Conservation (phyloP, 2,888 invertebrate species). For the Luperina testacea region DNA sequence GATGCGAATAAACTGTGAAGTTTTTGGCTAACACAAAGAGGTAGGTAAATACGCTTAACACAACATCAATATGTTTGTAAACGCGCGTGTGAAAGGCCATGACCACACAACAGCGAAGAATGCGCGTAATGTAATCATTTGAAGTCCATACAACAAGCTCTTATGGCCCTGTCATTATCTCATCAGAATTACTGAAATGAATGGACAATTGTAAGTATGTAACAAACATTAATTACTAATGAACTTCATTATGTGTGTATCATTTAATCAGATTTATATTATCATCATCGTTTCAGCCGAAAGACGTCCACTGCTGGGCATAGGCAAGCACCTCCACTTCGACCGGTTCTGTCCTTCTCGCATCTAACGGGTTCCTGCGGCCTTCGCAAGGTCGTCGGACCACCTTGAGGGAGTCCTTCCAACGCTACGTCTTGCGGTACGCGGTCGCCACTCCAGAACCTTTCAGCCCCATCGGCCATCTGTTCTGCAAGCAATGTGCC, state of each 20-base stretch:
- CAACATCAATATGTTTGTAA: neutral
- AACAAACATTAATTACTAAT: slow-evolving; percentile 21
- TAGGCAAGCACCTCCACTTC: too few species aligned
- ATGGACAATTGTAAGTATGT: neutral
- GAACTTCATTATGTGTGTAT: slow-evolving; percentile 5
- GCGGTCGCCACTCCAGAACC: too few species aligned
- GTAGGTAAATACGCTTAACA: neutral
- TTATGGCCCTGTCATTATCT: slow-evolving; percentile 25
- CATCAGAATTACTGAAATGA: slow-evolving; percentile 1
- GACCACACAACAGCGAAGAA: slow-evolving; percentile 18
- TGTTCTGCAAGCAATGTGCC: too few species aligned
- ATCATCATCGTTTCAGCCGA: too few species aligned
- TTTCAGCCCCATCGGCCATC: too few species aligned
- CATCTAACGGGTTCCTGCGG: too few species aligned
- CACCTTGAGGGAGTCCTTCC: too few species aligned
- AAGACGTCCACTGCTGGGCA: too few species aligned
- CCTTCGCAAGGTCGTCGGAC: too few species aligned
- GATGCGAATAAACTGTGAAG: neutral
- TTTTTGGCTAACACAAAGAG: neutral
- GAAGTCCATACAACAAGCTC: slow-evolving; percentile 2
- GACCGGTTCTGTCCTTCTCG: too few species aligned
- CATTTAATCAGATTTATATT: neutral
- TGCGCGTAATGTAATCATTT: slow-evolving; percentile 20
- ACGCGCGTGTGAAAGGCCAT: slow-evolving; percentile 35
- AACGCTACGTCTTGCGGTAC: too few species aligned